These are phyloP conservation scores for Tuberolachnus salignus DNA, from an alignment of 2,888 invertebrate species.

Conservation along the genomic window DNA sequence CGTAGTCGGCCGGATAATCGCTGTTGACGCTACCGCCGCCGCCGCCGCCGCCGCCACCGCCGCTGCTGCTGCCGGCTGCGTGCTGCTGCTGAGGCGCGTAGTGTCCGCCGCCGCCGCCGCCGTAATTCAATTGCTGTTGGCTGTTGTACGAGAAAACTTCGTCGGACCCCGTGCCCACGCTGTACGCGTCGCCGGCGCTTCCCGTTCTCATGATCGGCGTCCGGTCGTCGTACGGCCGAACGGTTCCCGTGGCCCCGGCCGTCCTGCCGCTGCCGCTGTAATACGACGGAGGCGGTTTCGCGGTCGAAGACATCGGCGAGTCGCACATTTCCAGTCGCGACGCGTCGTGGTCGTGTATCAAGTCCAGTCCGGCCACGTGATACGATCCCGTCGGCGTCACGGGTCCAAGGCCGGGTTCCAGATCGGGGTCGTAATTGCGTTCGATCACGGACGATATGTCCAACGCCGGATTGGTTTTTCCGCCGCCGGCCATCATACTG, in stretches of 20 bases:
- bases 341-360: constrained; percentile 52
- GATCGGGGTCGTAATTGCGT: constrained; percentile 45
- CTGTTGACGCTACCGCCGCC: constrained; percentile 62
- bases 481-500: constrained; percentile 69
- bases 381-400: constrained; percentile 36
- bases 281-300: constrained; percentile 83
- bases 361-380: constrained; percentile 40
- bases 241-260: constrained; percentile 22
- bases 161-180: constrained; percentile 58
- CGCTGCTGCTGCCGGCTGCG: constrained; percentile 66
- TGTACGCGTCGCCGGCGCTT: constrained; percentile 55
- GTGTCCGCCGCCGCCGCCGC: background rate
- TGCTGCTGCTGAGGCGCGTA: constrained; percentile 31
- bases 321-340: constrained; percentile 51
- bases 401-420: constrained; percentile 28
- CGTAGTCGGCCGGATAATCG: constrained; percentile 80
- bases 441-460: constrained; percentile 52
- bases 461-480: constrained; percentile 69
- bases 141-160: constrained; percentile 64
- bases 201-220: constrained; percentile 64
- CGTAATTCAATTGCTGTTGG: constrained; percentile 59
- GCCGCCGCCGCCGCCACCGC: constrained; percentile 63
- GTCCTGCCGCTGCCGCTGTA: constrained; percentile 69
- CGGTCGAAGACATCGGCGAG: constrained; percentile 65
- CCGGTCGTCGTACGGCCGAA: constrained; percentile 66